Evolutionary conservation across 2,888 invertebrate genomes (phyloP).

Genomic region (Stictocephala bisonia): DNA sequence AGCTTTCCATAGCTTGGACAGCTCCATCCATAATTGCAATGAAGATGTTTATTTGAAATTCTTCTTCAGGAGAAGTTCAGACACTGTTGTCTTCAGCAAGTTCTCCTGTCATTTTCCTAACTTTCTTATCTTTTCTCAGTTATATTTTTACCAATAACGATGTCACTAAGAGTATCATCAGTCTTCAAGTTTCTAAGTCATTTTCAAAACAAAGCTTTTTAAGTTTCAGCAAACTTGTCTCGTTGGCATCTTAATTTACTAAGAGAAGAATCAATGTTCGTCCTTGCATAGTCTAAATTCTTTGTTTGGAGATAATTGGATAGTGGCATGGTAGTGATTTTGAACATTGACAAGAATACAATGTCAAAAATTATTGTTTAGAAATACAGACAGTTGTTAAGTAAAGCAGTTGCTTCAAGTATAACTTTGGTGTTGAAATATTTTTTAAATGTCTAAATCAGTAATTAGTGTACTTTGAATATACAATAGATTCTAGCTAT

Average conservation of each 20-base stretch:
- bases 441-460: too few species aligned
- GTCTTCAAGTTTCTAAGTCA: background rate
- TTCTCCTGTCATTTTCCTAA: conserved; percentile 1
- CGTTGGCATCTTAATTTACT: background rate
- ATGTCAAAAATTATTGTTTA: conserved; percentile 7
- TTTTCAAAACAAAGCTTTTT: background rate
- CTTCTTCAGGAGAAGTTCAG: conserved; percentile 3
- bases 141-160: background rate
- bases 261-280: background rate
- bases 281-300: conserved; percentile 32
- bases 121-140: background rate
- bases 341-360: conserved; percentile 17
- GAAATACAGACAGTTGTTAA: background rate
- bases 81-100: background rate
- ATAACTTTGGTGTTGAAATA: too few species aligned
- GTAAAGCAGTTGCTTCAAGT: too few species aligned
- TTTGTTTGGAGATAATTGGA: conserved; percentile 29
- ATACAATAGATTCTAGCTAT: too few species aligned
- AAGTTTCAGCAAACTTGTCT: background rate
- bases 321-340: conserved; percentile 25
- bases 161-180: background rate
- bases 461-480: too few species aligned
- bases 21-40: conserved; percentile 7
- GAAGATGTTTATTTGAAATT: background rate
- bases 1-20: background rate